Evolutionary conservation across 2,888 invertebrate genomes (phyloP), one percentile per base, ranked within the genome.

Genomic region (Caenorhabditis sp.): DNA sequence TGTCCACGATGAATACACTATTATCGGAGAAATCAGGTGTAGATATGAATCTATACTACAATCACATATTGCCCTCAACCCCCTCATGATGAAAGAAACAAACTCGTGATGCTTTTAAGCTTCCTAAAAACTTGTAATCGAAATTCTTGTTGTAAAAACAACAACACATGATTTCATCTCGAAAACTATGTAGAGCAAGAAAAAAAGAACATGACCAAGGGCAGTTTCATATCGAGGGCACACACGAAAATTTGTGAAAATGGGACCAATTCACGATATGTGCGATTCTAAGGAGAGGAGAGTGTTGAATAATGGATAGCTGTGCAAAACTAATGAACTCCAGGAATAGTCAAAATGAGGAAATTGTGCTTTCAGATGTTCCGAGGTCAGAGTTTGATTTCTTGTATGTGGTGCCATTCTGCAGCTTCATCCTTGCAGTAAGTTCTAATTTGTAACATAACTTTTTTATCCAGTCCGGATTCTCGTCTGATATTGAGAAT

Each of bases 1-100:
- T 63, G 63, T 63, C 63, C 16, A 63, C 26, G 63, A 58, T n/a
- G 19, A 6, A 10, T 26, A 63, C 44, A 28, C 26, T 44, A 63
- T 63, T 24, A 44, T 44, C 63, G 28, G 44, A 16, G 63, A 44
- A 6, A 44, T 44, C 44, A 54, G 54, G 47, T 47, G 47, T 47
- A 54, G 54, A 54, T n/a, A 51, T 22, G 4, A 14, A 56, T 58
- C 10, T 24, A 26, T 56, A 58, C 58, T 58, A 58, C 31, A 31
- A 35, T 10, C 12, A 10, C 38, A 38, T 19, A 47, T 19, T 47
- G 47, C 47, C 47, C 47, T 47, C 47, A 47, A n/a, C n/a, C n/a
- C n/a, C 19, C 19, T 7, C 47, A 19, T 47, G 47, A 47, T 8
- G 47, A 6, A 31, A 16, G 26, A 12, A 38, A 7, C 22, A 63